Conservation (phyloP, 2,888 invertebrate species). For the Chirona hameri region DNA sequence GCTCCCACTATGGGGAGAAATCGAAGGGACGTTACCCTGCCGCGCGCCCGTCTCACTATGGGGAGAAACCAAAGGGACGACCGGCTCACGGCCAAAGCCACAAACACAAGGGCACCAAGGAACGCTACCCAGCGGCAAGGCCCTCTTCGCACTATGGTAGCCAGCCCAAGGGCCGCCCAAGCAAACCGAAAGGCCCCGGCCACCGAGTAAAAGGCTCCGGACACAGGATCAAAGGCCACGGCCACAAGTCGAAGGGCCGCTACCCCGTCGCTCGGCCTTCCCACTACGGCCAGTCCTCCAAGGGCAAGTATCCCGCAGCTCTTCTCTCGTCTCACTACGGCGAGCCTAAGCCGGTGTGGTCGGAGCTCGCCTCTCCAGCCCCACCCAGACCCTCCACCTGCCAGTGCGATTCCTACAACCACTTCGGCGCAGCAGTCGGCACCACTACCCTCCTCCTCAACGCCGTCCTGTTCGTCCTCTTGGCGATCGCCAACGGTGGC, state of each 20-base stretch:
- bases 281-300: background rate
- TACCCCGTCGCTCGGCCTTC: background rate
- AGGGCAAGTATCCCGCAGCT: background rate
- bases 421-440: constrained; percentile 3
- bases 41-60: background rate
- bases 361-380: background rate
- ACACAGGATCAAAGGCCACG: no score
- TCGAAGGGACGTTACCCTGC: no score
- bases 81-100: no score
- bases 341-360: background rate
- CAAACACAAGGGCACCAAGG: background rate
- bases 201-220: no score
- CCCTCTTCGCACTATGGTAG: background rate
- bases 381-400: background rate
- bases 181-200: no score
- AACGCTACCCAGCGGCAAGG: background rate
- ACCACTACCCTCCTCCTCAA: background rate
- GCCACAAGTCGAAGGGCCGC: no score
- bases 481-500: constrained; percentile 8
- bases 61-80: background rate
- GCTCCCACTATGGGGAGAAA: background rate
- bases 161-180: background rate
- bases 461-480: background rate
- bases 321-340: background rate
- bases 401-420: background rate